Evolutionary conservation across 2,113 vertebrate species (phyloP).

Genomic region (Ceratotherium simum): DNA sequence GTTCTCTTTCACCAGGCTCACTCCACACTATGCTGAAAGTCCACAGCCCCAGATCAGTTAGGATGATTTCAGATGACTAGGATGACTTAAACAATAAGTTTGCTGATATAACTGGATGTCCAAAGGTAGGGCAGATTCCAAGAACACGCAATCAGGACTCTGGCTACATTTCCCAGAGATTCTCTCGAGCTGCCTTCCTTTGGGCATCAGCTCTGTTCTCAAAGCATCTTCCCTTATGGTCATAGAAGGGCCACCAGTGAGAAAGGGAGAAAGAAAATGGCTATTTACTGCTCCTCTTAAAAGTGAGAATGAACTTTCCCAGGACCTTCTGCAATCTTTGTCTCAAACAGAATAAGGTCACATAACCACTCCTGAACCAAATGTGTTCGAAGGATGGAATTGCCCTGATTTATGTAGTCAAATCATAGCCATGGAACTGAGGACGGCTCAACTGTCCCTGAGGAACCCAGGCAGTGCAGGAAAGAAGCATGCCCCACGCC

Average conservation of each 20-base stretch:
- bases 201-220: not conserved
- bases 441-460: not conserved
- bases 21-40: not conserved
- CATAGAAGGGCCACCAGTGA: not conserved
- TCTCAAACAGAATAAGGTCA: not conserved
- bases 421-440: not conserved
- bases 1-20: not conserved
- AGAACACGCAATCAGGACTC: not conserved
- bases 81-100: not conserved
- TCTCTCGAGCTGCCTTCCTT: not conserved
- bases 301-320: not conserved
- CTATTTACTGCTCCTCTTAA: not conserved
- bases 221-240: not conserved
- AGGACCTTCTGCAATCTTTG: not conserved
- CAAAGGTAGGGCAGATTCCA: not conserved
- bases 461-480: not conserved
- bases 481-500: rapidly evolving
- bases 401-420: not conserved
- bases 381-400: not conserved
- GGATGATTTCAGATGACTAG: not conserved
- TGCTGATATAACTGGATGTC: not conserved
- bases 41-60: not conserved
- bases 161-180: not conserved
- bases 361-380: not conserved
- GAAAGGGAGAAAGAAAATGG: not conserved